Percentiles rank a stretch among this genome's conserved stretches.
These are phyloP conservation scores for Polypedilum vanderplanki DNA, from an alignment of 1,140 invertebrate genomes.

Conservation along the genomic window DNA sequence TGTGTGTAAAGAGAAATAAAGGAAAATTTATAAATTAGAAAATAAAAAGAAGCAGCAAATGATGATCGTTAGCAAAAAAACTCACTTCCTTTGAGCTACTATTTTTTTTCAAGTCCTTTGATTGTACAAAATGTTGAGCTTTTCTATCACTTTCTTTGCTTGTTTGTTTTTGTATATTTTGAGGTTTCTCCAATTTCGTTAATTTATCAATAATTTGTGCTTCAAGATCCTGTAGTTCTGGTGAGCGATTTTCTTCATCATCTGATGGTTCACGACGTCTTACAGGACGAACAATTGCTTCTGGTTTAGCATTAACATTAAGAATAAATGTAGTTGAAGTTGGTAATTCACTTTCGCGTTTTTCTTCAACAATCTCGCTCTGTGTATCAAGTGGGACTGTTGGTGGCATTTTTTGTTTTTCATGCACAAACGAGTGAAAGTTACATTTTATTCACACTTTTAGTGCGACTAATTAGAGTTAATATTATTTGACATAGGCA, in stretches of 20 bases:
- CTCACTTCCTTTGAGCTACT: background rate
- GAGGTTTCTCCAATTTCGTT: constrained; percentile 17
- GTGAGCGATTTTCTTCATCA: constrained; percentile 21
- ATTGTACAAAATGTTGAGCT: background rate
- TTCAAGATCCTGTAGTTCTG: background rate
- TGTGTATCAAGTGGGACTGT: background rate
- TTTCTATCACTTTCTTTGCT: background rate
- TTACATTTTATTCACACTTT: background rate
- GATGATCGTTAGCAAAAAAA: background rate
- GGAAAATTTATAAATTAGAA: no score
- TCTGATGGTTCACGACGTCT: constrained; percentile 17
- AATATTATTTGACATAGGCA: background rate
- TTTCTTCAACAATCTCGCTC: background rate
- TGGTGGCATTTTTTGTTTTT: background rate
- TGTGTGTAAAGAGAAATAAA: background rate
- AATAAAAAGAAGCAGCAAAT: background rate
- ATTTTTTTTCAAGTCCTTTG: background rate
- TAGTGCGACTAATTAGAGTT: background rate
- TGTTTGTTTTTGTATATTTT: background rate
- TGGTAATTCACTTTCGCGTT: background rate
- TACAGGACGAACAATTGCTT: constrained; percentile 7
- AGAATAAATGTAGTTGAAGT: background rate
- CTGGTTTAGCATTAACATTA: background rate
- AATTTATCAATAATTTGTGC: constrained; percentile 25
- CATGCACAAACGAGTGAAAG: background rate